These are phyloP conservation scores for Lepidostoma basale DNA, from an alignment of 1,140 invertebrate genomes.

Conservation along the genomic window DNA sequence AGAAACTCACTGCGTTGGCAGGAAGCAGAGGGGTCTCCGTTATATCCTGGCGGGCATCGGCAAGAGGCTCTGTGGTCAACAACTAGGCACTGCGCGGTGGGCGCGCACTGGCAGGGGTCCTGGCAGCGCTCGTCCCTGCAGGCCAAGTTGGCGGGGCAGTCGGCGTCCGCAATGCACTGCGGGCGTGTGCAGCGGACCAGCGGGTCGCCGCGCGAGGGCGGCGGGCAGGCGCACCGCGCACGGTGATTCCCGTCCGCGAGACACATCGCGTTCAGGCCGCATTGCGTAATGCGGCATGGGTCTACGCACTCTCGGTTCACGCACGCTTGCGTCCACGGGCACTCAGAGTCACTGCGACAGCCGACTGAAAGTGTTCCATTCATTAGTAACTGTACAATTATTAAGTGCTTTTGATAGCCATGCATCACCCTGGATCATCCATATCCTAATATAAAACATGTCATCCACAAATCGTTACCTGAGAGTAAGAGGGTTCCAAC, in stretches of 20 bases:
- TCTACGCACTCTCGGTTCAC: conserved; percentile 83
- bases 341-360: conserved; percentile 85
- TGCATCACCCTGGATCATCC: no score
- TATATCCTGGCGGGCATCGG: conserved; percentile 81
- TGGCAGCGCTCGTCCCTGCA: conserved; percentile 77
- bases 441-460: no score
- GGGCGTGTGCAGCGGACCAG: conserved; percentile 75
- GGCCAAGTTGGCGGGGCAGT: conserved; percentile 76
- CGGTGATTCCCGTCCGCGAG: conserved; percentile 73
- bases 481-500: no score
- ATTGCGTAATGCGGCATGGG: conserved; percentile 79
- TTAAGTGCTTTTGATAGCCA: no score
- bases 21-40: conserved; percentile 74
- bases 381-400: no score
- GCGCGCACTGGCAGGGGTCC: conserved; percentile 81
- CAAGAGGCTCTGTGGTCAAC: conserved; percentile 78
- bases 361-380: conserved; percentile 69
- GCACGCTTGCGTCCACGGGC: conserved; percentile 80
- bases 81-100: conserved; percentile 72
- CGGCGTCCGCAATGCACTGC: conserved; percentile 74
- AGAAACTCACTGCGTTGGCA: conserved; percentile 55
- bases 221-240: conserved; percentile 80
- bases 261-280: conserved; percentile 82
- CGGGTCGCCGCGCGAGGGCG: conserved; percentile 77
- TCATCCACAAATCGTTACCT: no score